phyloP scores from a whole-genome alignment of 2,797 vertebrate species.

The Acridotheres tristis region DNA sequence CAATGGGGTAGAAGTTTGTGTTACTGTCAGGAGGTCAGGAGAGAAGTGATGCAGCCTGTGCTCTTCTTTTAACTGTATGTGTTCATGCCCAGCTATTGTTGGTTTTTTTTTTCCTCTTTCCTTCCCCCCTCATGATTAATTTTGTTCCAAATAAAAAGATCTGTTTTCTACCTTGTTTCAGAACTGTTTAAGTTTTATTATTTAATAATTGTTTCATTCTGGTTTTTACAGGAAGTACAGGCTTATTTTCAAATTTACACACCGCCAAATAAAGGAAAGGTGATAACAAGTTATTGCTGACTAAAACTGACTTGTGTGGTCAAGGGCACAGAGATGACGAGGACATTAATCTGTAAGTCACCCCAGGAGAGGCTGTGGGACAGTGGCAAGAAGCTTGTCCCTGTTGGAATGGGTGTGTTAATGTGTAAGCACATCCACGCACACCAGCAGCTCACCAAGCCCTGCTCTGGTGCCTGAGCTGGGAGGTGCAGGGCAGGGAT shows the following conservation, averaged over 20 bases:
- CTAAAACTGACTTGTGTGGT: neutral
- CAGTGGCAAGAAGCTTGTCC: neutral
- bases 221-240: neutral
- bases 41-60: neutral
- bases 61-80: neutral
- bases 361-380: neutral
- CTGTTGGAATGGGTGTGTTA: neutral
- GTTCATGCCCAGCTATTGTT: neutral
- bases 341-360: neutral
- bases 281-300: neutral
- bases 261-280: neutral
- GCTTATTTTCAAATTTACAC: neutral
- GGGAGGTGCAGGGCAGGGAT: neutral
- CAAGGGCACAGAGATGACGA: neutral
- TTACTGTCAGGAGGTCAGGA: neutral
- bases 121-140: rapidly evolving
- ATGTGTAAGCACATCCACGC: rapidly evolving
- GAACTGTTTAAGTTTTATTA: neutral
- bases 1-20: neutral
- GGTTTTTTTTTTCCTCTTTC: neutral
- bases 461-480: neutral
- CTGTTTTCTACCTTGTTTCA: slow-evolving; percentile 45
- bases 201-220: neutral
- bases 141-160: slow-evolving; percentile 60
- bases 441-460: neutral